phyloP scores from a whole-genome alignment of 2,797 vertebrate species.

The Chelmon rostratus region DNA sequence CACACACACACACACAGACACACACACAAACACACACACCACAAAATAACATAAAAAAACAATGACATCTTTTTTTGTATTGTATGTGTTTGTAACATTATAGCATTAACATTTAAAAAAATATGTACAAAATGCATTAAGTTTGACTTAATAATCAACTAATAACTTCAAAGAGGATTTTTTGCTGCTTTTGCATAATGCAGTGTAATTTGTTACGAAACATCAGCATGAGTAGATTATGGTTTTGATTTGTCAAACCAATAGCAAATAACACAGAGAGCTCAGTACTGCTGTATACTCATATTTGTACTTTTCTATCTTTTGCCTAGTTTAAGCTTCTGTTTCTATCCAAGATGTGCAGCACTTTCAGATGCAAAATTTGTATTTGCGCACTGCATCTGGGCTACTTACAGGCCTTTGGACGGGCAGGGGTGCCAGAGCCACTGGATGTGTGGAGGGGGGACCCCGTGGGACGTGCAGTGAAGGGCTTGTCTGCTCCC shows the following conservation, averaged over 20 bases:
- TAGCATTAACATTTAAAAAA: conserved; percentile 10
- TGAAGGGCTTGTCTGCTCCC: conserved; percentile 90
- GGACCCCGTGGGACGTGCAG: conserved; percentile 92
- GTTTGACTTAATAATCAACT: background rate
- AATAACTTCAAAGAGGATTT: background rate
- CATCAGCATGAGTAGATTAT: too few species aligned
- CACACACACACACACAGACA: conserved; percentile 33
- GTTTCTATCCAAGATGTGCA: background rate
- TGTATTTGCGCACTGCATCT: background rate
- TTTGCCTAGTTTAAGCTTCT: background rate
- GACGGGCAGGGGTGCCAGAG: conserved; percentile 92
- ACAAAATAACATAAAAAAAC: conserved; percentile 48
- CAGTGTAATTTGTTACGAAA: background rate
- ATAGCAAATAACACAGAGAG: background rate
- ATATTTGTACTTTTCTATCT: background rate
- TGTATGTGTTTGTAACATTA: background rate
- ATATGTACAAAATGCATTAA: background rate
- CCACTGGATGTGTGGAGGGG: conserved; percentile 91
- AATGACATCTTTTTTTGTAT: conserved; percentile 1
- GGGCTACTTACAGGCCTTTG: conserved; percentile 91
- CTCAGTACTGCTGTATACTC: background rate
- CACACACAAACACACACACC: background rate
- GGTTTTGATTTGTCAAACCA: too few species aligned
- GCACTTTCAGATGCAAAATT: background rate
- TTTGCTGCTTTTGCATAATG: background rate